Percentiles rank a stretch among this genome's conserved stretches.
phyloP scores from a whole-genome alignment of 2,113 vertebrate genomes.

The Stomatorhinus ivindoensis region DNA sequence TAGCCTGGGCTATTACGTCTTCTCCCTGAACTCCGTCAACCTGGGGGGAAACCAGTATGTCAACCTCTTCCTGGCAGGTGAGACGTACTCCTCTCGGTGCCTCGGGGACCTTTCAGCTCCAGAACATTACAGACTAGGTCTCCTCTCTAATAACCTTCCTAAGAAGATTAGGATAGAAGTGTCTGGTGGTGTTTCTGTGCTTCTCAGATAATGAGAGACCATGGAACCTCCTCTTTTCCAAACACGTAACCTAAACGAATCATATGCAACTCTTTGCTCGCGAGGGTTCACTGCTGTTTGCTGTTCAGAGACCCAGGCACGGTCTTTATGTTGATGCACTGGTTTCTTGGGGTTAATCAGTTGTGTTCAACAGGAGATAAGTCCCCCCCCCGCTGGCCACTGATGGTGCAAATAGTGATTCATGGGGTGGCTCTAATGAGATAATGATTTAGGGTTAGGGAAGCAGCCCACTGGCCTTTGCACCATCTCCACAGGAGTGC shows the following conservation, averaged over 20 bases:
- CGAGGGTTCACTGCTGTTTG: neutral
- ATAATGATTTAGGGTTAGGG: neutral
- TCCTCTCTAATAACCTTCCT: neutral
- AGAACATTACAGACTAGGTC: neutral
- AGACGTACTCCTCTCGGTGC: slow-evolving; percentile 11
- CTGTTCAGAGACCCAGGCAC: neutral
- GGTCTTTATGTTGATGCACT: neutral
- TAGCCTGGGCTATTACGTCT: slow-evolving; percentile 85
- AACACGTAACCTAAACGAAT: neutral
- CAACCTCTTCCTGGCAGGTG: slow-evolving; percentile 86
- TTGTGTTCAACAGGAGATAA: neutral
- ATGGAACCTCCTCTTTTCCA: neutral
- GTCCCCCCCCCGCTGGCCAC: neutral
- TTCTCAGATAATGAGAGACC: neutral
- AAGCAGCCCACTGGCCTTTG: neutral
- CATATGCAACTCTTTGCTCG: neutral
- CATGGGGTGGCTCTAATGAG: neutral
- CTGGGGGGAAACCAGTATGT: slow-evolving; percentile 81
- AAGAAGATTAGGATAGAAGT: neutral
- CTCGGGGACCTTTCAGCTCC: neutral
- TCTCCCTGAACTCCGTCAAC: slow-evolving; percentile 78
- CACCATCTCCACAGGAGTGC: neutral
- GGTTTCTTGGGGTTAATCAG: neutral
- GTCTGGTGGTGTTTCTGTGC: neutral
- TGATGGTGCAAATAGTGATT: neutral